Conservation (phyloP, 64 coral and sea anemone species). For the Pachyseris speciosa region DNA sequence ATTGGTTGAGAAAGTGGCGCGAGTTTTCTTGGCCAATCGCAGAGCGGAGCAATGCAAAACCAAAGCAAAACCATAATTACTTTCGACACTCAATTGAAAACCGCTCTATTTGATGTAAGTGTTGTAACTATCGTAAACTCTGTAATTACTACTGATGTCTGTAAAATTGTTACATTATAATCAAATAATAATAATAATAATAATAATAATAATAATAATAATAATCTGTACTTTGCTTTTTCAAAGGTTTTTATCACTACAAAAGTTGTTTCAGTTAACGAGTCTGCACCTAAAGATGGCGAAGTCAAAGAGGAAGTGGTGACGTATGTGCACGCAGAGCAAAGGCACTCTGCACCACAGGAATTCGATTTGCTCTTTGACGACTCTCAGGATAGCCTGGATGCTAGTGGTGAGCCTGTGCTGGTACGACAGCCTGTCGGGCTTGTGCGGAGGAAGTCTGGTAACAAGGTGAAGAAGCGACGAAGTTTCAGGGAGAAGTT, state of each 20-base stretch:
- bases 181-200: too few species aligned
- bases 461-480: slow-evolving; percentile 49
- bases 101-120: too few species aligned
- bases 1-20: too few species aligned
- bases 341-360: not conserved
- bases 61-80: too few species aligned
- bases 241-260: slow-evolving; percentile 19
- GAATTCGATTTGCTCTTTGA: slow-evolving; percentile 3
- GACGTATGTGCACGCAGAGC: not conserved
- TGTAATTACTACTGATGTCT: too few species aligned
- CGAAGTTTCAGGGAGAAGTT: slow-evolving; percentile 43
- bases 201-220: not conserved
- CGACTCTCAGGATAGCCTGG: slow-evolving; percentile 11
- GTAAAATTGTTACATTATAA: too few species aligned
- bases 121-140: too few species aligned
- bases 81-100: too few species aligned
- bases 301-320: slow-evolving; percentile 28
- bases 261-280: slow-evolving; percentile 17
- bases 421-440: not conserved
- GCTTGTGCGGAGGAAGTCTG: slow-evolving; percentile 37
- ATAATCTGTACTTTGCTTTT: not conserved
- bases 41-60: too few species aligned
- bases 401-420: not conserved
- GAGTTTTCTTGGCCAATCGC: too few species aligned
- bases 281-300: not conserved